Conservation (phyloP, 2,888 invertebrate genomes). For the Ashinkailepas kermadecensis region DNA sequence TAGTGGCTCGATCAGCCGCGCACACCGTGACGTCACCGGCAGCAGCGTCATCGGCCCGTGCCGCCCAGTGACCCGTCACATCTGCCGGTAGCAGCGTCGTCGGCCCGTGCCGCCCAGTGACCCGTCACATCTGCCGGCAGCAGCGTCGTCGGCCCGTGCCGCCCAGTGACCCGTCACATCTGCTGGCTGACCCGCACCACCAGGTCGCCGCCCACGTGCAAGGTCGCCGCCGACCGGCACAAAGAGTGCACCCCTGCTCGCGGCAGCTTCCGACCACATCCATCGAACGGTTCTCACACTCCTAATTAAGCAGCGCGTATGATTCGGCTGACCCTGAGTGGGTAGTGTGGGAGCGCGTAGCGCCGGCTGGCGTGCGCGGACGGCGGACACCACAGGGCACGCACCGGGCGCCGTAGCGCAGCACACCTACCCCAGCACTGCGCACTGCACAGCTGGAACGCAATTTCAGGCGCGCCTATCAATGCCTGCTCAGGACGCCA, state of each 20-base stretch:
- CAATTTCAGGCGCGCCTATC: not conserved
- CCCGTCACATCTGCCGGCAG: too few relatives aligned
- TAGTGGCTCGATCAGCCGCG: too few relatives aligned
- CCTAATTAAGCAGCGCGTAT: not conserved
- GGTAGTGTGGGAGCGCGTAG: not conserved
- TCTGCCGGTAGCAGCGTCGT: too few relatives aligned
- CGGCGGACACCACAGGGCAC: not conserved
- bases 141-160: too few relatives aligned
- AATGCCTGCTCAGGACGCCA: not conserved
- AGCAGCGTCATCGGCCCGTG: too few relatives aligned
- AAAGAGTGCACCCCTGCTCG: not conserved
- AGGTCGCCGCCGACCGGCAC: not conserved
- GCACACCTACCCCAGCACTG: not conserved
- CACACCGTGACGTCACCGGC: too few relatives aligned
- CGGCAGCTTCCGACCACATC: not conserved
- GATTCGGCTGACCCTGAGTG: not conserved
- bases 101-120: too few relatives aligned
- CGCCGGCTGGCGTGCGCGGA: not conserved
- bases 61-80: too few relatives aligned
- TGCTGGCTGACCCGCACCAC: not conserved
- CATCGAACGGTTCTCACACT: conserved; percentile 11
- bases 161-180: not conserved
- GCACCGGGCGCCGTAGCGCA: not conserved
- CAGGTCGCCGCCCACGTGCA: not conserved
- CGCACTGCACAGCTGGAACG: too few relatives aligned